Percentiles rank a stretch among this genome's conserved stretches.
phyloP scores from a whole-genome alignment of 2,797 vertebrate species.

The Perodicticus potto region DNA sequence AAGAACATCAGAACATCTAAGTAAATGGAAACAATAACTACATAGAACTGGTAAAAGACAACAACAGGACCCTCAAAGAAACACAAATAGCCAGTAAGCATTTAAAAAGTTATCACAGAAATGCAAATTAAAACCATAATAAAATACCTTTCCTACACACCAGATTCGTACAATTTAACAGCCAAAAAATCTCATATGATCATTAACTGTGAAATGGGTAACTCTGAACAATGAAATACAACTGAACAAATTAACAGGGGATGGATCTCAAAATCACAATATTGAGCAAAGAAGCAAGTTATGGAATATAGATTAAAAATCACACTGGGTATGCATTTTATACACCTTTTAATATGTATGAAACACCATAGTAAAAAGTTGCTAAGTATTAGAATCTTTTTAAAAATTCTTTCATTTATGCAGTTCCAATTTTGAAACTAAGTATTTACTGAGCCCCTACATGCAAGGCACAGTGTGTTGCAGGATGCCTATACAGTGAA shows the following conservation, averaged over 20 bases:
- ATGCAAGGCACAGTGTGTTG: neutral
- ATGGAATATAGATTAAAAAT: slow-evolving; percentile 16
- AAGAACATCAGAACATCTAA: neutral
- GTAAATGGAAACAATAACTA: neutral
- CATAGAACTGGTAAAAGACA: slow-evolving; percentile 10
- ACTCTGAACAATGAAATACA: slow-evolving; percentile 32
- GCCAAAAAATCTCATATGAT: neutral
- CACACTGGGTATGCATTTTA: neutral
- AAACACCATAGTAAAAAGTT: neutral
- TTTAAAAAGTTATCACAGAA: slow-evolving; percentile 24
- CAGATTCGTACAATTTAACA: slow-evolving; percentile 17
- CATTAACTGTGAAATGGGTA: neutral
- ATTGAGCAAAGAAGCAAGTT: neutral
- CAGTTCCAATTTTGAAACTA: slow-evolving; percentile 22
- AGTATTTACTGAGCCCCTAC: neutral
- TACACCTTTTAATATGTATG: neutral
- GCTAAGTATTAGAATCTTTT: slow-evolving; percentile 37
- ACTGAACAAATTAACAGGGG: neutral
- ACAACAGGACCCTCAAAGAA: slow-evolving; percentile 50
- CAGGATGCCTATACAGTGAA: neutral
- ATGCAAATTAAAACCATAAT: slow-evolving; percentile 33
- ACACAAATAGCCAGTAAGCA: slow-evolving; percentile 9
- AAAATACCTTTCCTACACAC: neutral
- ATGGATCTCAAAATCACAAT: slow-evolving; percentile 21
- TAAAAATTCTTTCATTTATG: slow-evolving; percentile 1